A percentile compares a stretch with the other conserved stretches of the same genome.
Conservation (phyloP, 2,888 invertebrate species). For the Digitonthophagus gazella region DNA sequence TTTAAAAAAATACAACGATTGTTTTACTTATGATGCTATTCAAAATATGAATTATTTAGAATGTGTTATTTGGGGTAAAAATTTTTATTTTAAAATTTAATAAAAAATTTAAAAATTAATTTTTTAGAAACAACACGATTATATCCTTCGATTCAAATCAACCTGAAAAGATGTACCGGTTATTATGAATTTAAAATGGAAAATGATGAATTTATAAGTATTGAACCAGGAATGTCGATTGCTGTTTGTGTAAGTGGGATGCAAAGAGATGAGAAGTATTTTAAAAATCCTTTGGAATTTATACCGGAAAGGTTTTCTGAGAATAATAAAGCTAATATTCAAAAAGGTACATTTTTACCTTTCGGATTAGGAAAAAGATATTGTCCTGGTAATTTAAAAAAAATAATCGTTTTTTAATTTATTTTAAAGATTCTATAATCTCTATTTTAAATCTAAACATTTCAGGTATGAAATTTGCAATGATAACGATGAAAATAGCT, state of each 20-base stretch:
- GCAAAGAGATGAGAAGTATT: conserved; percentile 13
- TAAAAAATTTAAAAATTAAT: conserved; percentile 41
- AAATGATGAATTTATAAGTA: conserved; percentile 29
- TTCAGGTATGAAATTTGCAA: conserved; percentile 37
- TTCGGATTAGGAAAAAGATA: conserved; percentile 13
- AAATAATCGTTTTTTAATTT: not conserved
- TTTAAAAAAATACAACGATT: conserved; percentile 40
- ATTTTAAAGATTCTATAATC: not conserved
- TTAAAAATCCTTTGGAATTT: conserved; percentile 1
- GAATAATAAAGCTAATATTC: conserved; percentile 20
- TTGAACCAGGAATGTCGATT: conserved; percentile 40
- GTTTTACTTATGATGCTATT: conserved; percentile 48
- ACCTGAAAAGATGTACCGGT: conserved; percentile 37
- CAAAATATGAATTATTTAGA: conserved; percentile 48
- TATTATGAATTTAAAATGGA: conserved; percentile 33
- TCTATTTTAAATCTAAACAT: conserved; percentile 11
- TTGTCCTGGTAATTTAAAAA: conserved; percentile 21
- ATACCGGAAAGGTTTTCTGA: conserved; percentile 16
- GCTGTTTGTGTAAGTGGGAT: not conserved
- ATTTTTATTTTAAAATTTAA: no score
- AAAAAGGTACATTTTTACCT: conserved; percentile 14
- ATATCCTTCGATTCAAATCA: conserved; percentile 30
- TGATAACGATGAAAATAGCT: conserved; percentile 36
- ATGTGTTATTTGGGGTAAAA: no score
- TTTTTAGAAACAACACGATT: conserved; percentile 33